Conservation (phyloP, 2,113 vertebrate genomes). For the Pomatorhinus ruficollis region DNA sequence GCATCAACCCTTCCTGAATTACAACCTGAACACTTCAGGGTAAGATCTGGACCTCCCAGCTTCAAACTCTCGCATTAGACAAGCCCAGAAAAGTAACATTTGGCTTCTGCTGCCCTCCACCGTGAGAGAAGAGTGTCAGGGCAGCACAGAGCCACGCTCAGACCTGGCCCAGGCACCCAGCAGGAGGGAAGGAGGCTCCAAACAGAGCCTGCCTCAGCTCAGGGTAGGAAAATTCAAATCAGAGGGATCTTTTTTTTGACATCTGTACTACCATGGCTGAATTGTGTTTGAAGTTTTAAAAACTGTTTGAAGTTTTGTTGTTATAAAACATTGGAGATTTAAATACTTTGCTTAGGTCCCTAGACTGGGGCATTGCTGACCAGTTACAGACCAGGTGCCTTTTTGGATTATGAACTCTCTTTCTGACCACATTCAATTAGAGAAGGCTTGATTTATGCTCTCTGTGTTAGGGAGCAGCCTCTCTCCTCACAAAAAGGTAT, state of each 20-base stretch:
- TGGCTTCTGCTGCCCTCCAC: background rate
- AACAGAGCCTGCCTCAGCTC: background rate
- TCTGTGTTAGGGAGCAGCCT: background rate
- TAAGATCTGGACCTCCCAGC: background rate
- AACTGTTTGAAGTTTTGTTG: background rate
- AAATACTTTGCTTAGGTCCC: background rate
- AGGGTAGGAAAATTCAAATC: background rate
- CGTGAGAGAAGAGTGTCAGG: fast-evolving
- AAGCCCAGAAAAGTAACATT: background rate
- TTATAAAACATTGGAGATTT: background rate
- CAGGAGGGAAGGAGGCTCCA: background rate
- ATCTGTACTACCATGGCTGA: background rate
- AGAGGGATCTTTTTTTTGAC: background rate
- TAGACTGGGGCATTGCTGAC: background rate
- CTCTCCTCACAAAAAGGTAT: background rate
- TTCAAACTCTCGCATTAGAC: background rate
- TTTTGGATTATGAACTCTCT: background rate
- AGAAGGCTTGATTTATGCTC: background rate
- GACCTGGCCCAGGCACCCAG: background rate
- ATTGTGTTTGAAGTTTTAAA: background rate
- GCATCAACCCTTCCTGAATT: background rate
- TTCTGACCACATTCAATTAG: background rate
- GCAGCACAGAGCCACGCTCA: background rate
- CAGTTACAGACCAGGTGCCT: background rate
- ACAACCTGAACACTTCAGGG: background rate